phyloP scores from a whole-genome alignment of 2,113 vertebrate genomes.

The Trochalopteron elliotii region DNA sequence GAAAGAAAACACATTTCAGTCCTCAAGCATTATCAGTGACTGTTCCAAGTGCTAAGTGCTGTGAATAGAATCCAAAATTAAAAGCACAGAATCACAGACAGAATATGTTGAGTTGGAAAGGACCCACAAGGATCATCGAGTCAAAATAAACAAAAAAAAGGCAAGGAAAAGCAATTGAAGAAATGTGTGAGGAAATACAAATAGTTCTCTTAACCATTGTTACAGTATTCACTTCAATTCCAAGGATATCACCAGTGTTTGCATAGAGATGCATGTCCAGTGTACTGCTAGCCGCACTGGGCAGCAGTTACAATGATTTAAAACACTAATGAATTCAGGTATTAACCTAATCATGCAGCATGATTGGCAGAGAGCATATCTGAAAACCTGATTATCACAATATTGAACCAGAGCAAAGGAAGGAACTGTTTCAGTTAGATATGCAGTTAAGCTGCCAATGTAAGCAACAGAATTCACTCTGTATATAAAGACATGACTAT shows the following conservation, averaged over 20 bases:
- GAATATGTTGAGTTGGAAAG: neutral
- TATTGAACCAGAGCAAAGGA: constrained; percentile 49
- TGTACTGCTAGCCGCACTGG: neutral
- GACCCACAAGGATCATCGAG: neutral
- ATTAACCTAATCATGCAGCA: constrained; percentile 20
- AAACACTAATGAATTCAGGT: neutral
- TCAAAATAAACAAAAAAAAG: neutral
- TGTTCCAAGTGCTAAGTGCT: neutral
- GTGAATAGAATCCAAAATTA: neutral
- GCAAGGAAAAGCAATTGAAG: neutral
- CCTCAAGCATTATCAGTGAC: neutral
- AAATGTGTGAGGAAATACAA: neutral
- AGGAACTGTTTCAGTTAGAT: constrained; percentile 58
- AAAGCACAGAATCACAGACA: neutral
- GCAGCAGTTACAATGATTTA: neutral
- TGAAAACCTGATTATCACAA: neutral
- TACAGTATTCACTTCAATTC: neutral
- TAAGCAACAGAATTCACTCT: constrained; percentile 41
- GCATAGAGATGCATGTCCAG: neutral
- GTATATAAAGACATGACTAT: neutral
- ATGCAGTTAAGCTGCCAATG: constrained; percentile 36
- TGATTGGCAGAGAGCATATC: constrained; percentile 9
- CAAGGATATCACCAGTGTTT: neutral
- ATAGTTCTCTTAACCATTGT: neutral
- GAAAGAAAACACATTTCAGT: neutral